These are phyloP conservation scores for Lagorchestes hirsutus DNA, from an alignment of 2,797 vertebrate genomes.

Conservation along the genomic window DNA sequence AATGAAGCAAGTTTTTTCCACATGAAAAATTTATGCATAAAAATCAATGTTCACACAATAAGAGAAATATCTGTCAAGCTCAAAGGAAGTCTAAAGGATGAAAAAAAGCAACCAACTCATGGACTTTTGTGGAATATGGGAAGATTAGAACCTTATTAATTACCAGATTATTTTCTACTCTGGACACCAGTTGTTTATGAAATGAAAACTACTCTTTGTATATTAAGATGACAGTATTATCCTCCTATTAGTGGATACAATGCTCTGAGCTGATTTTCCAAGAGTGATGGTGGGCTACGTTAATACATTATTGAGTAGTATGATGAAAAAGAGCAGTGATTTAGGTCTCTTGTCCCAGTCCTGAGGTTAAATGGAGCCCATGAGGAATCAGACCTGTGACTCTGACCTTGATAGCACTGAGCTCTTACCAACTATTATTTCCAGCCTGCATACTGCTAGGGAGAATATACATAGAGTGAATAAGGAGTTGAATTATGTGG, in stretches of 20 bases:
- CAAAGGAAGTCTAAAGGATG: neutral
- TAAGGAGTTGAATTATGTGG: neutral
- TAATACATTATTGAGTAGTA: neutral
- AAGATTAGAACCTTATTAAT: neutral
- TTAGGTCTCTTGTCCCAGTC: neutral
- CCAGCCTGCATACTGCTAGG: neutral
- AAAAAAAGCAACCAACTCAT: neutral
- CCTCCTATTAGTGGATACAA: neutral
- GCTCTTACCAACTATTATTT: neutral
- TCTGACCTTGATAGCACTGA: neutral
- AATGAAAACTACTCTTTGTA: neutral
- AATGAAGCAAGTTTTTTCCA: neutral
- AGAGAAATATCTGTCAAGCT: neutral
- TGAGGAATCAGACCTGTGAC: neutral
- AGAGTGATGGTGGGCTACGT: neutral
- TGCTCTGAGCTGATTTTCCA: neutral
- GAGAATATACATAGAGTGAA: neutral
- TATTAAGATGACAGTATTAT: neutral
- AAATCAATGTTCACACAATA: neutral
- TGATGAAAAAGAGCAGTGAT: neutral
- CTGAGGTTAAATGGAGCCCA: neutral
- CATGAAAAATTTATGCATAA: neutral
- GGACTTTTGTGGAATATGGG: neutral
- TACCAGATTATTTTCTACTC: neutral
- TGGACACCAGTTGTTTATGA: neutral